Percentiles rank a stretch among this genome's conserved stretches.
Evolutionary conservation across 2,797 vertebrate genomes (phyloP).

Genomic region (Erpetoichthys calabaricus): DNA sequence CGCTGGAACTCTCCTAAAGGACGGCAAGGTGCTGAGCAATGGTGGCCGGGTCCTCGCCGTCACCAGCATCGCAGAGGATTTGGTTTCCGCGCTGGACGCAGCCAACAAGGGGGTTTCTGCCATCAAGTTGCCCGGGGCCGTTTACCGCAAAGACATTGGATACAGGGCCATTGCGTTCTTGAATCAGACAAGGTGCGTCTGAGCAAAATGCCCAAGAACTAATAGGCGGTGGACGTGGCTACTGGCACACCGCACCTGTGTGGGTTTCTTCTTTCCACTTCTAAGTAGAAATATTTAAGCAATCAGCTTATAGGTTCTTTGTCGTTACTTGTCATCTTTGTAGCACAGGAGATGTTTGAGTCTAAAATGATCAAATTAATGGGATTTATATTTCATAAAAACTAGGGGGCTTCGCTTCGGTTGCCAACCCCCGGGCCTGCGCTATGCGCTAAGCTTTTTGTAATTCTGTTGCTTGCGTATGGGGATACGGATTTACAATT

Average conservation of each 20-base stretch:
- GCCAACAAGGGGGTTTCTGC: constrained; percentile 61
- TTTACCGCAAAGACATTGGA: constrained; percentile 76
- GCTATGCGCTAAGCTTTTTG: too few species aligned
- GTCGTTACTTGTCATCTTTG: background rate
- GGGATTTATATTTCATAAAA: too few species aligned
- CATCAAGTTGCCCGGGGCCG: constrained; percentile 63
- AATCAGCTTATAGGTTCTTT: background rate
- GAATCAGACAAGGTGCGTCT: constrained; percentile 62
- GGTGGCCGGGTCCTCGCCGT: constrained; percentile 82
- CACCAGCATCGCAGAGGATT: constrained; percentile 54
- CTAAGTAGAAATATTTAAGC: background rate
- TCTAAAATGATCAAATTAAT: too few species aligned
- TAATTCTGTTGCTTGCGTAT: too few species aligned
- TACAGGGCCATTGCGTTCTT: constrained; percentile 68
- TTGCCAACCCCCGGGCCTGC: too few species aligned
- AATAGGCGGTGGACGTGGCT: background rate
- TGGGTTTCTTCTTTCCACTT: too few species aligned
- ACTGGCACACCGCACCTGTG: background rate
- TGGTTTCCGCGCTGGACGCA: constrained; percentile 51
- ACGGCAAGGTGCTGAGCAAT: constrained; percentile 58
- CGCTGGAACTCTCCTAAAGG: constrained; percentile 65
- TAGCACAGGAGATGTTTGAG: too few species aligned
- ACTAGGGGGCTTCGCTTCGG: too few species aligned
- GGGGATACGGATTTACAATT: too few species aligned
- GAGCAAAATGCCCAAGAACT: constrained; percentile 4